Percentiles rank a stretch among this genome's conserved stretches.
Evolutionary conservation across 2,113 vertebrate genomes (phyloP).

Genomic region (Polypterus bichir): DNA sequence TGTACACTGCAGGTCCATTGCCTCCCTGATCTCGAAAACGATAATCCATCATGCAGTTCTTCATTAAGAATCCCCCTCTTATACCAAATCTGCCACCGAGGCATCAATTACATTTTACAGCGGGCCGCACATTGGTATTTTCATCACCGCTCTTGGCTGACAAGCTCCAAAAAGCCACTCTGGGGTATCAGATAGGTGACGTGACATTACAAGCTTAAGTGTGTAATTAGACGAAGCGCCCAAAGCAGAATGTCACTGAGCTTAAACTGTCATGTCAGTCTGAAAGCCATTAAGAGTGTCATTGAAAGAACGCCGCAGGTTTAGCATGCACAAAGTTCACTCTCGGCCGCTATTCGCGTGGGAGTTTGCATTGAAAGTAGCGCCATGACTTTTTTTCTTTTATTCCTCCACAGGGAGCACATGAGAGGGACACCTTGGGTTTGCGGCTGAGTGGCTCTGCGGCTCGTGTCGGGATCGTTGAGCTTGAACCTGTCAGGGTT

Average conservation of each 20-base stretch:
- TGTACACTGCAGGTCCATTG: background rate
- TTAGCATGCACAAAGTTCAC: no score
- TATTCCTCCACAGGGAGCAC: no score
- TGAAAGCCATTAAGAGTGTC: conserved; percentile 6
- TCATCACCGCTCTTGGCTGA: background rate
- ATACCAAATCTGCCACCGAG: background rate
- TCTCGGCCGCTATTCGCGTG: no score
- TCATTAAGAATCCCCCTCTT: conserved; percentile 1
- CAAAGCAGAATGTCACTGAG: conserved; percentile 1
- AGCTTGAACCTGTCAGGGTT: no score
- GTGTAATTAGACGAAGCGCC: conserved; percentile 13
- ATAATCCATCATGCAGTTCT: background rate
- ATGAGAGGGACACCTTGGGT: no score
- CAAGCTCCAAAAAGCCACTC: conserved; percentile 3
- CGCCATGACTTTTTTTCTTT: no score
- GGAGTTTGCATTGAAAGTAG: no score
- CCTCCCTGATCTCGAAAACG: background rate
- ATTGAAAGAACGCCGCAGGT: background rate
- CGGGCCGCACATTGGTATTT: background rate
- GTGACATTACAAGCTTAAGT: conserved; percentile 15
- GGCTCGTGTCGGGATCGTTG: no score
- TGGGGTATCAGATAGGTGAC: conserved; percentile 3
- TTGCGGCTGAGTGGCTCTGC: no score
- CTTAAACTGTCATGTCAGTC: conserved; percentile 4
- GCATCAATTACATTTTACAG: conserved; percentile 3